Percentiles rank a stretch among this genome's conserved stretches.
These are phyloP conservation scores for Ophioderma brevispina DNA, from an alignment of 35 echinoderm and acorn worm genomes.

Conservation along the genomic window DNA sequence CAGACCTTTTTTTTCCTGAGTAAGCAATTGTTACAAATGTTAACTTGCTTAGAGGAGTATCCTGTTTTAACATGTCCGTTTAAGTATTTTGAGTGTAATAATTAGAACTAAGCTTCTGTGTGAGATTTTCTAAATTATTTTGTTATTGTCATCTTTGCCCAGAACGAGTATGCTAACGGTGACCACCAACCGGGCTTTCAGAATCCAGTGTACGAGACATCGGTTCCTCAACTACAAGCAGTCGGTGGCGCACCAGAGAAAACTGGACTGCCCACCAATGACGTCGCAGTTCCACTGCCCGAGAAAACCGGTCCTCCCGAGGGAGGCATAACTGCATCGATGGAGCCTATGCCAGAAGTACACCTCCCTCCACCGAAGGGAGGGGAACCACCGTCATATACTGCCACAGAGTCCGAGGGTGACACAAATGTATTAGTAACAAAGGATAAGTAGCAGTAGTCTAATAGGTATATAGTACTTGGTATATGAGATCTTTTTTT, in stretches of 20 bases:
- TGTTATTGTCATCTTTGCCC: not conserved
- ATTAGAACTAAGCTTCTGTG: no score
- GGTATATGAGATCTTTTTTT: no score
- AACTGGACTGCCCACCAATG: conserved; percentile 3
- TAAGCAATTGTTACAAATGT: no score
- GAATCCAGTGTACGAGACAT: not conserved
- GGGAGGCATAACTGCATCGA: conserved; percentile 21
- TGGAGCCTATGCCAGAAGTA: conserved; percentile 25
- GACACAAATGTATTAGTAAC: conserved; percentile 51
- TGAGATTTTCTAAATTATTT: not conserved
- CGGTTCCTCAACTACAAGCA: not conserved
- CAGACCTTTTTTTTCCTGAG: no score
- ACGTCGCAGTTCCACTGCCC: not conserved
- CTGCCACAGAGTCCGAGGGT: conserved; percentile 38
- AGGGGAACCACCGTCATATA: conserved; percentile 5
- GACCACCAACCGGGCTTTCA: not conserved
- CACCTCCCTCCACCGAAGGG: conserved; percentile 20
- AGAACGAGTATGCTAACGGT: not conserved
- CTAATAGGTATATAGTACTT: not conserved
- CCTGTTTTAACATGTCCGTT: no score
- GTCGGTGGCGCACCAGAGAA: conserved; percentile 15
- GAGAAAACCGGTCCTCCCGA: conserved; percentile 26
- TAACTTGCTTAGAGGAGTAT: no score
- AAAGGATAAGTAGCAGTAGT: conserved; percentile 29
- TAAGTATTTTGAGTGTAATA: no score